phyloP scores from a whole-genome alignment of 2,113 vertebrate species.

The Larimichthys crocea region DNA sequence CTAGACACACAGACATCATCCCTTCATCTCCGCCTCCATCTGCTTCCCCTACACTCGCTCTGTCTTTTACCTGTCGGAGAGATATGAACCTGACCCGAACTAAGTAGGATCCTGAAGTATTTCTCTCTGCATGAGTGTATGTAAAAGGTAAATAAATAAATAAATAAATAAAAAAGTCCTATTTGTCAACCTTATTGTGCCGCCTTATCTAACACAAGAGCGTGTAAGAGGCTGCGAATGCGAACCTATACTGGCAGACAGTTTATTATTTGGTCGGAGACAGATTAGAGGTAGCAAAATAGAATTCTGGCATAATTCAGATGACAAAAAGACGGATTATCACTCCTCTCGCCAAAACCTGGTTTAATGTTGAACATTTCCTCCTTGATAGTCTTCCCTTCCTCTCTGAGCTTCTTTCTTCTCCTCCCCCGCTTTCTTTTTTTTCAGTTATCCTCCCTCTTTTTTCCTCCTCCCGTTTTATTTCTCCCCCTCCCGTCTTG shows the following conservation, averaged over 20 bases:
- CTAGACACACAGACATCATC: slow-evolving; percentile 9
- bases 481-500: not conserved
- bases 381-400: not conserved
- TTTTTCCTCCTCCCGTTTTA: not conserved
- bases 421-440: not conserved
- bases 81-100: slow-evolving; percentile 17
- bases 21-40: slow-evolving; percentile 4
- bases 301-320: slow-evolving; percentile 59
- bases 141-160: not conserved
- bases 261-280: slow-evolving; percentile 58
- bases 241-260: slow-evolving; percentile 44
- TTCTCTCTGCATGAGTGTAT: not conserved
- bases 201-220: slow-evolving; percentile 57
- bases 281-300: slow-evolving; percentile 61
- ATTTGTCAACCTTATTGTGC: slow-evolving; percentile 49
- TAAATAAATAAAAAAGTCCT: not conserved
- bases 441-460: not conserved
- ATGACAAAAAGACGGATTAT: slow-evolving; percentile 67
- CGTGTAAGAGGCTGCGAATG: slow-evolving; percentile 28
- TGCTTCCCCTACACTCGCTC: not conserved
- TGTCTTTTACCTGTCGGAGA: not conserved
- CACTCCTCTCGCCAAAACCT: slow-evolving; percentile 20
- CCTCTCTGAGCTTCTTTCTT: not conserved
- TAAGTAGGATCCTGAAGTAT: slow-evolving; percentile 11
- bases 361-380: slow-evolving; percentile 48